phyloP scores from a whole-genome alignment of 2,888 invertebrate genomes.

The Pharmacophagus antenor region DNA sequence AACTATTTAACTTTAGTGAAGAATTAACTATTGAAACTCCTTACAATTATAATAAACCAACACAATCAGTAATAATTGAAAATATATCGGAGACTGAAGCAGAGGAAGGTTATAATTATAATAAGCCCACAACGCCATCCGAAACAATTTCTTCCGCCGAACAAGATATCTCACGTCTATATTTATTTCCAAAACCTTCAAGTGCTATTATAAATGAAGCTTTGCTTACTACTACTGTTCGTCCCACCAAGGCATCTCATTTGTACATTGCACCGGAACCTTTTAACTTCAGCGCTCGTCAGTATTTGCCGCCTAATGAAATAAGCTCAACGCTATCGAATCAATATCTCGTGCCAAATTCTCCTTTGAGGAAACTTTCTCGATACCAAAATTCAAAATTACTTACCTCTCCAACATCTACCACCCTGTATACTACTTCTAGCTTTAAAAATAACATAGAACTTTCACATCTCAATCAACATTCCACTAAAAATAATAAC shows the following conservation, averaged over 20 bases:
- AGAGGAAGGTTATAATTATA: constrained; percentile 40
- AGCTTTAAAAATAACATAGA: constrained; percentile 37
- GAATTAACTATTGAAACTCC: constrained; percentile 46
- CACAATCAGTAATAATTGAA: constrained; percentile 21
- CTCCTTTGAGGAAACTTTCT: constrained; percentile 39
- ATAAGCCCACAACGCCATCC: constrained; percentile 47
- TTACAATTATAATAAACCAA: constrained; percentile 45
- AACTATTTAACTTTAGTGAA: constrained; percentile 47
- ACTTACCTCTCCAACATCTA: constrained; percentile 44
- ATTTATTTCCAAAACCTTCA: constrained; percentile 46
- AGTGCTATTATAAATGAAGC: constrained; percentile 44
- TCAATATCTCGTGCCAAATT: constrained; percentile 53
- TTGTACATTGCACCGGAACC: constrained; percentile 59
- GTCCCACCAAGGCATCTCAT: constrained; percentile 52
- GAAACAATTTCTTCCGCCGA: constrained; percentile 44
- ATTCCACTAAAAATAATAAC: constrained; percentile 54
- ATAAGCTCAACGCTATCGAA: constrained; percentile 44
- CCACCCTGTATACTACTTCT: constrained; percentile 39
- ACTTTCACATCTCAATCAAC: constrained; percentile 45
- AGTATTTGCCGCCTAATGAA: constrained; percentile 57
- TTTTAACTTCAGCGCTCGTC: constrained; percentile 52
- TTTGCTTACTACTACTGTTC: constrained; percentile 43
- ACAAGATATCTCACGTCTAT: constrained; percentile 43
- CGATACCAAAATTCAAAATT: constrained; percentile 48
- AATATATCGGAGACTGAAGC: constrained; percentile 30